Evolutionary conservation across 1,140 invertebrate genomes (phyloP).

Genomic region (Platyscapa corneri): DNA sequence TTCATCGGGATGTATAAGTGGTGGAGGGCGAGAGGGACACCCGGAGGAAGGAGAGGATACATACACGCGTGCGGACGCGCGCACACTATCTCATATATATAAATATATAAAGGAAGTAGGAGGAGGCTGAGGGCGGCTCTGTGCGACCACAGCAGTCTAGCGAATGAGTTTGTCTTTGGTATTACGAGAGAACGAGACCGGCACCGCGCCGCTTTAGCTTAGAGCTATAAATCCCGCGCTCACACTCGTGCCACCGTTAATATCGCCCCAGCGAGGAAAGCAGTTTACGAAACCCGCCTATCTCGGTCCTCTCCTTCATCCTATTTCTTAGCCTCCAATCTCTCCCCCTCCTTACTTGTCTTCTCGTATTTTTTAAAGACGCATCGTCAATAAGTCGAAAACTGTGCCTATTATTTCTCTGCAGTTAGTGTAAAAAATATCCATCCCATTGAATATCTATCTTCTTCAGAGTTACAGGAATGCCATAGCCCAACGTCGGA

Average conservation of each 20-base stretch:
- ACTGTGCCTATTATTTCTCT: not conserved
- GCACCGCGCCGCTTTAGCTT: slow-evolving; percentile 53
- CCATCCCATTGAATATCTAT: not conserved
- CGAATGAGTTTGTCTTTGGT: slow-evolving; percentile 70
- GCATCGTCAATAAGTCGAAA: not conserved
- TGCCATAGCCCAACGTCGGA: not conserved
- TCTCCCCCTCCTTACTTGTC: not conserved
- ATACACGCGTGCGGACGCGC: not conserved
- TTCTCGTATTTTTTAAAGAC: not conserved
- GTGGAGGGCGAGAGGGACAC: too few species aligned
- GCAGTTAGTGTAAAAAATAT: not conserved
- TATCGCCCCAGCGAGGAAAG: slow-evolving; percentile 64
- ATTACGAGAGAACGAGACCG: slow-evolving; percentile 60
- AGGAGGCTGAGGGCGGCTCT: slow-evolving; percentile 42
- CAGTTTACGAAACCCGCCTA: slow-evolving; percentile 67
- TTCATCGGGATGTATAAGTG: not conserved
- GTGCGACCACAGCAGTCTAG: slow-evolving; percentile 59
- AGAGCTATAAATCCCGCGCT: slow-evolving; percentile 66
- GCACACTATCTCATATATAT: too few species aligned
- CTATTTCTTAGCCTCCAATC: slow-evolving; percentile 23
- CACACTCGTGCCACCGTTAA: slow-evolving; percentile 63
- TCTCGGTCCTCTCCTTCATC: slow-evolving; percentile 60
- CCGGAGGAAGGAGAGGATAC: not conserved
- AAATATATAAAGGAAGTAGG: not conserved
- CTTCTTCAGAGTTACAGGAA: not conserved